Conservation (phyloP, 2,888 invertebrate species). For the Thereva nobilitata region DNA sequence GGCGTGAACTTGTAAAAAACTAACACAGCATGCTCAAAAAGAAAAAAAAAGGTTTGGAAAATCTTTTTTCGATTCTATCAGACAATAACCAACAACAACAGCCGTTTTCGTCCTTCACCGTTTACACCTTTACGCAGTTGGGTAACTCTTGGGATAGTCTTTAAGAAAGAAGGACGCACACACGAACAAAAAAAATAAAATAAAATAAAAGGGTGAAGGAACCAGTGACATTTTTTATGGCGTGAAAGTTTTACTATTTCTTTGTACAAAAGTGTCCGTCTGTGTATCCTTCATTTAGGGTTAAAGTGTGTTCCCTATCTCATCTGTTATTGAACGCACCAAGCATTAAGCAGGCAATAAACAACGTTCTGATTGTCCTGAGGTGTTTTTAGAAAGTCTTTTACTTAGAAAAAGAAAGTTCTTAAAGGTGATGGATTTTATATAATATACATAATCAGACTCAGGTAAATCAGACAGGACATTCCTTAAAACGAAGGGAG, state of each 20-base stretch:
- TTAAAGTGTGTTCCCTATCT: too few species aligned
- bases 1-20: conserved; percentile 9
- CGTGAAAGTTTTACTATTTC: conserved; percentile 41
- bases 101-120: conserved; percentile 1
- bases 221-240: conserved; percentile 40
- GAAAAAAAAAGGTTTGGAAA: conserved; percentile 24
- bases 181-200: not conserved
- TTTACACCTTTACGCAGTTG: conserved; percentile 1
- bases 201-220: conserved; percentile 31
- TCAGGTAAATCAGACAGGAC: too few species aligned
- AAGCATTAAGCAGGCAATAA: conserved; percentile 18
- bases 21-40: not conserved
- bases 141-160: not conserved
- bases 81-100: conserved; percentile 17
- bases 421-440: conserved; percentile 6
- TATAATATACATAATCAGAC: not conserved
- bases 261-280: not conserved
- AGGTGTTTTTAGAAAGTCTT: conserved; percentile 10
- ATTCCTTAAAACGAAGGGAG: too few species aligned
- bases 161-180: not conserved
- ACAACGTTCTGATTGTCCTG: conserved; percentile 14
- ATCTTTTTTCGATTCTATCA: conserved; percentile 32
- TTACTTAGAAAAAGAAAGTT: not conserved
- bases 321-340: conserved; percentile 4
- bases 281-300: too few species aligned